Conservation (phyloP, 2,797 vertebrate species). For the Bradypodion ventrale region DNA sequence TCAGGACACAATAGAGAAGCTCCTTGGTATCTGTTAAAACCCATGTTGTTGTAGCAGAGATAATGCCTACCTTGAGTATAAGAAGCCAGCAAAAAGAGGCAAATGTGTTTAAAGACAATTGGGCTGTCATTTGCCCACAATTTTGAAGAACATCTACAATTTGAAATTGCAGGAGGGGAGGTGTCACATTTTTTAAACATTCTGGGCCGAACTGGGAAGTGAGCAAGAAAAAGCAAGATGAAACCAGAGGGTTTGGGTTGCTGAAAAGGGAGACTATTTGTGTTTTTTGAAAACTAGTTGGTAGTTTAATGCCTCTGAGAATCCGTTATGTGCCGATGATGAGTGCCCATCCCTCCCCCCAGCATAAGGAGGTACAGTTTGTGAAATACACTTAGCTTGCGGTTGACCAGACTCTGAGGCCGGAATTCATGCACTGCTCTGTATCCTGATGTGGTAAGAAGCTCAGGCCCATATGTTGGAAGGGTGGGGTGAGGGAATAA, state of each 20-base stretch:
- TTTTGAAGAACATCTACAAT: not conserved
- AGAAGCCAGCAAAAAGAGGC: constrained; percentile 3
- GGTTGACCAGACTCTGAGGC: constrained; percentile 93
- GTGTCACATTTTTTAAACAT: not conserved
- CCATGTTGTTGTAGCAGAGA: not conserved
- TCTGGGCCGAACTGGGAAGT: not conserved
- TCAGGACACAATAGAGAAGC: not conserved
- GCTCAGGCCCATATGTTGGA: constrained; percentile 56
- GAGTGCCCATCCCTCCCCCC: constrained; percentile 66
- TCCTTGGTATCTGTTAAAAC: not conserved
- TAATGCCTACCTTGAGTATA: not conserved
- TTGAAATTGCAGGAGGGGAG: fast-evolving
- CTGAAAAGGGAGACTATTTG: not conserved
- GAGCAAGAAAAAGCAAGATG: not conserved
- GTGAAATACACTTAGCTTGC: constrained; percentile 85
- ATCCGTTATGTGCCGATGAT: constrained; percentile 82
- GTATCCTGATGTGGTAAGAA: constrained; percentile 99
- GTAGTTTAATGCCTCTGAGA: constrained; percentile 51
- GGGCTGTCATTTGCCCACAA: not conserved
- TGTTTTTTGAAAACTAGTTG: constrained; percentile 31
- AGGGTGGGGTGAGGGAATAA: constrained; percentile 61
- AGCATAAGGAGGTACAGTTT: constrained; percentile 83
- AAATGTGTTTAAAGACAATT: not conserved
- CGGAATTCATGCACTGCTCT: constrained; percentile 95
- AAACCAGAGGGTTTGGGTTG: not conserved